Conservation (phyloP, 2,113 vertebrate species). For the Corynorhinus townsendii region DNA sequence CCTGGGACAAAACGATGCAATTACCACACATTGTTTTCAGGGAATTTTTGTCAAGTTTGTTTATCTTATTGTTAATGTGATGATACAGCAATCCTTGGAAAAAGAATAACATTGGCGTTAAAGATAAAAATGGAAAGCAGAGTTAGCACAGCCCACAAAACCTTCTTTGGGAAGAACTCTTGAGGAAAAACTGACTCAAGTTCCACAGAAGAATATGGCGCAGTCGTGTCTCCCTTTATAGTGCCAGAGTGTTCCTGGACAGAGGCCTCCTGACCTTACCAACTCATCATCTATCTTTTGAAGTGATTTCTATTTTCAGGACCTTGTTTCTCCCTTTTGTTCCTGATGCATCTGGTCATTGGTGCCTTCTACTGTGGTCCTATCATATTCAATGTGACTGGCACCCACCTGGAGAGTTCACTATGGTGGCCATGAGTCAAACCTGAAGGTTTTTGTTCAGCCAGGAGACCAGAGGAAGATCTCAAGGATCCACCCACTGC, state of each 20-base stretch:
- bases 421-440: not conserved
- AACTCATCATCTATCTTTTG: conserved; percentile 38
- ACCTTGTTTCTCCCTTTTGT: not conserved
- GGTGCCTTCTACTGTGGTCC: not conserved
- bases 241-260: conserved; percentile 35
- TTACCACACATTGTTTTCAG: conserved; percentile 18
- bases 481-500: not conserved
- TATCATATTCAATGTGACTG: not conserved
- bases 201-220: not conserved
- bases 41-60: conserved; percentile 54
- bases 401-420: not conserved
- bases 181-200: not conserved
- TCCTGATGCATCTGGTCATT: conserved; percentile 34
- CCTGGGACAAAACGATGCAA: conserved; percentile 7
- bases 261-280: conserved; percentile 47
- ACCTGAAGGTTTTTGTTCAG: not conserved
- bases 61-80: conserved; percentile 65
- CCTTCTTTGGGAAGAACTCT: conserved; percentile 35
- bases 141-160: conserved; percentile 54
- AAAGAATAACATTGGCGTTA: conserved; percentile 13
- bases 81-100: conserved; percentile 59
- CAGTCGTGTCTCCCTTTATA: not conserved
- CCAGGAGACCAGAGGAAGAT: not conserved
- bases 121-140: conserved; percentile 61
- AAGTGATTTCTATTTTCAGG: conserved; percentile 61